A percentile compares a stretch with the other conserved stretches of the same genome.
These are phyloP conservation scores for Tenodera sinensis DNA, from an alignment of 2,888 invertebrate genomes.

Conservation along the genomic window DNA sequence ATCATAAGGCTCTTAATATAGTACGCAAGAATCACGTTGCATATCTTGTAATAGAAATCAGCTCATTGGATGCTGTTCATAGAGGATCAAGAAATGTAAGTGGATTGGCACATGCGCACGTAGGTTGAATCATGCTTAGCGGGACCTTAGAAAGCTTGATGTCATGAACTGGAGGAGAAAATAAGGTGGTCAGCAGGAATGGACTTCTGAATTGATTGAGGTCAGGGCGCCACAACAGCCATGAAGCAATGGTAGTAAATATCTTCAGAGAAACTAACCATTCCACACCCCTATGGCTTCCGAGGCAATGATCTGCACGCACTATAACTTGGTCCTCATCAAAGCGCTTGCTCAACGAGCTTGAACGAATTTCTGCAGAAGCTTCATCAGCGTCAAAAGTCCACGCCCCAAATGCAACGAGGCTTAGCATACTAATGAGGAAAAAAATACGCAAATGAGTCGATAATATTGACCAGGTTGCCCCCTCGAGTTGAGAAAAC, in stretches of 20 bases:
- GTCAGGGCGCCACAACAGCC: not conserved
- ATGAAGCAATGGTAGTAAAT: not conserved
- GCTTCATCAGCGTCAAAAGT: not conserved
- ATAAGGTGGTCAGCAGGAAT: not conserved
- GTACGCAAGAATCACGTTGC: no score
- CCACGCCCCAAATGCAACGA: not conserved
- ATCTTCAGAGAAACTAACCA: not conserved
- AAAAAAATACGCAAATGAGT: not conserved
- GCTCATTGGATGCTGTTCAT: not conserved
- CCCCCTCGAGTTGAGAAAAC: not conserved
- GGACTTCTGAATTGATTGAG: not conserved
- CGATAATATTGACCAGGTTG: not conserved
- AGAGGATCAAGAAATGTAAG: not conserved
- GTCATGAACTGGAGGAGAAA: not conserved
- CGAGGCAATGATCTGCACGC: not conserved
- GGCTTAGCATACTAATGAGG: not conserved
- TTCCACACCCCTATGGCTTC: not conserved
- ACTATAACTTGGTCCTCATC: not conserved
- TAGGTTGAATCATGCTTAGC: not conserved
- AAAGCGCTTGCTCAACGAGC: not conserved
- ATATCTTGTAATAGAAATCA: not conserved
- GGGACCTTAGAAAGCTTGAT: not conserved
- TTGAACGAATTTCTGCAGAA: not conserved
- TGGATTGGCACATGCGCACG: not conserved
- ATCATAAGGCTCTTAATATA: no score